Evolutionary conservation across 2,888 invertebrate species (phyloP).

Genomic region (Tholera decimalis): DNA sequence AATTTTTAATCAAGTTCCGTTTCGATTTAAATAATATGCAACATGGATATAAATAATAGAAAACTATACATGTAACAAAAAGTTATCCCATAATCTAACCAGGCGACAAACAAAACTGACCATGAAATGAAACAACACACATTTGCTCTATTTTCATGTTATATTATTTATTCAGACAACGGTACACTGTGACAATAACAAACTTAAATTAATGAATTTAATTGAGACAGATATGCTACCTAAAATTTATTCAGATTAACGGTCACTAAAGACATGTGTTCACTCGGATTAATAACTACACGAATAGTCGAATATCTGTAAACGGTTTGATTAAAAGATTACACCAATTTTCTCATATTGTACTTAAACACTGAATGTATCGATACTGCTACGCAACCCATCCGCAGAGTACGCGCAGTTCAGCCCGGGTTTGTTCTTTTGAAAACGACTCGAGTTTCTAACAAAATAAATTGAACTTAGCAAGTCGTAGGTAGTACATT

Average conservation of each 20-base stretch:
- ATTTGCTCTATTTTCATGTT: constrained; percentile 89
- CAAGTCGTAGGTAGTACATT: not conserved
- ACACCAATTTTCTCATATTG: constrained; percentile 72
- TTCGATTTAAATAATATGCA: too few relatives aligned
- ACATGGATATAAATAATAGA: too few relatives aligned
- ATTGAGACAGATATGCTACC: constrained; percentile 84
- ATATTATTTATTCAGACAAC: constrained; percentile 91
- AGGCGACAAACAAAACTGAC: constrained; percentile 10
- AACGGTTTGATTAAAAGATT: constrained; percentile 63
- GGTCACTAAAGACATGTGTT: constrained; percentile 75
- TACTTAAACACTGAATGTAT: constrained; percentile 71
- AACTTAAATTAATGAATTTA: constrained; percentile 88
- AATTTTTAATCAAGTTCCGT: too few relatives aligned
- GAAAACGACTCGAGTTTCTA: not conserved
- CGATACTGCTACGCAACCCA: constrained; percentile 57
- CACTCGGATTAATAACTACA: constrained; percentile 77
- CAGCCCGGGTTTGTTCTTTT: constrained; percentile 37
- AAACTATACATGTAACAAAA: too few relatives aligned
- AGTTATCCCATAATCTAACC: not conserved
- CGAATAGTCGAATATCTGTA: constrained; percentile 64
- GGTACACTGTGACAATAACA: constrained; percentile 92
- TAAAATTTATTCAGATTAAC: constrained; percentile 77
- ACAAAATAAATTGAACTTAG: not conserved
- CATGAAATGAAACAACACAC: constrained; percentile 83
- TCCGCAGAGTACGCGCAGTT: constrained; percentile 51